Evolutionary conservation across 2,113 vertebrate species (phyloP).

Genomic region (Excalfactoria chinensis): DNA sequence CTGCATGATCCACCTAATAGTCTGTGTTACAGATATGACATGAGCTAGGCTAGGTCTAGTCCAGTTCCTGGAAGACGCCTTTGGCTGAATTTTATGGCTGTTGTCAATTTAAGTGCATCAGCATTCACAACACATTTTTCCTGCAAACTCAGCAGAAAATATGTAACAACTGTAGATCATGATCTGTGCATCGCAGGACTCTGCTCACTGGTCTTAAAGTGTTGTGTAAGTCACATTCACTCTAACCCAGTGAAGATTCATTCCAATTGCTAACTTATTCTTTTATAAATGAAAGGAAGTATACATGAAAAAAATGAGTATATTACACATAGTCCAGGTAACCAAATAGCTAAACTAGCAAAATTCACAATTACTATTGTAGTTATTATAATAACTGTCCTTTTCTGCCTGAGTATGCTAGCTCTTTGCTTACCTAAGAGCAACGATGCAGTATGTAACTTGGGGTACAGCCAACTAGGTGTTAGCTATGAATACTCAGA

Average conservation of each 20-base stretch:
- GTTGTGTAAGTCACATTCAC: background rate
- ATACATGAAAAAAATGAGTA: background rate
- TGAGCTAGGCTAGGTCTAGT: rapidly evolving
- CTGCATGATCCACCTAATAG: rapidly evolving
- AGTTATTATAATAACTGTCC: rapidly evolving
- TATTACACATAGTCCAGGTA: background rate
- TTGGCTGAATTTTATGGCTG: background rate
- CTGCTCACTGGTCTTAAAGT: background rate
- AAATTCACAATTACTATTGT: background rate
- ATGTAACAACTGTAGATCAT: background rate
- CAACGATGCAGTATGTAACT: background rate
- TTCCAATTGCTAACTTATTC: background rate
- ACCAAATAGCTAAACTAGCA: background rate
- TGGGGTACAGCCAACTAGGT: background rate
- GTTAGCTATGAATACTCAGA: background rate
- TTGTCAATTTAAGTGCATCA: background rate
- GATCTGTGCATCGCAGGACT: background rate
- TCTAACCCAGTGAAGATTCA: background rate
- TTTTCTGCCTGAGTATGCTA: background rate
- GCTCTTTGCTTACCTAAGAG: background rate
- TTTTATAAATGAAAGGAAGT: background rate
- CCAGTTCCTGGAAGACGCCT: background rate
- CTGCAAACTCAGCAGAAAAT: background rate
- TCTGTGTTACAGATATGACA: background rate
- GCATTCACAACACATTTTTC: background rate